Evolutionary conservation across 2,113 vertebrate genomes (phyloP).

Genomic region (Prinia subflava): DNA sequence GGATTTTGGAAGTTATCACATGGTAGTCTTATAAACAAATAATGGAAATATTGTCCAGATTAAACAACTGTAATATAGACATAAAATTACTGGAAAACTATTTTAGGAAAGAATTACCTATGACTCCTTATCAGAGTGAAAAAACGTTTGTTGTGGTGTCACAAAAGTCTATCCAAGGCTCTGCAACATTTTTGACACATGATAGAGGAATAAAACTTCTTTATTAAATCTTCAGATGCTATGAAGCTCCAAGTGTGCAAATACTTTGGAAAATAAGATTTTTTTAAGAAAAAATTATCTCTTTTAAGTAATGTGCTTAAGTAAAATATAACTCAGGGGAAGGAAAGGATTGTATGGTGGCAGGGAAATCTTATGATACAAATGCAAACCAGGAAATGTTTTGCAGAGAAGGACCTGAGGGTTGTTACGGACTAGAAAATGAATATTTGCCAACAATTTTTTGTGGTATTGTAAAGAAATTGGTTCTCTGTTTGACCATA

Average conservation of each 20-base stretch:
- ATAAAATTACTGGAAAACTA: background rate
- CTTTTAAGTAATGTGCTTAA: background rate
- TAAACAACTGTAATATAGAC: background rate
- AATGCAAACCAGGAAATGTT: background rate
- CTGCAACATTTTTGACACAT: background rate
- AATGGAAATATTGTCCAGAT: background rate
- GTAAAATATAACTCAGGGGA: background rate
- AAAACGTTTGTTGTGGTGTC: background rate
- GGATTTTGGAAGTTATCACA: background rate
- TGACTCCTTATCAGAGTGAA: background rate
- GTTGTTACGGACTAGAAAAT: background rate
- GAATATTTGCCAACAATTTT: background rate
- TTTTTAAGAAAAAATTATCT: background rate
- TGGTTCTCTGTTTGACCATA: background rate
- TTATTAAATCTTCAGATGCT: background rate
- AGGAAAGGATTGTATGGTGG: background rate
- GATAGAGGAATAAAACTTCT: background rate
- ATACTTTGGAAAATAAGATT: background rate
- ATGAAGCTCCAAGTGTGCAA: background rate
- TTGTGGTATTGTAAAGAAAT: background rate
- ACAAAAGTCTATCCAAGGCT: background rate
- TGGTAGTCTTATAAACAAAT: background rate
- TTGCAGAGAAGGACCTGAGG: background rate
- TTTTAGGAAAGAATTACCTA: background rate
- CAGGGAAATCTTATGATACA: background rate